Conservation (phyloP, 2,888 invertebrate species). For the Leucophora obtusa region DNA sequence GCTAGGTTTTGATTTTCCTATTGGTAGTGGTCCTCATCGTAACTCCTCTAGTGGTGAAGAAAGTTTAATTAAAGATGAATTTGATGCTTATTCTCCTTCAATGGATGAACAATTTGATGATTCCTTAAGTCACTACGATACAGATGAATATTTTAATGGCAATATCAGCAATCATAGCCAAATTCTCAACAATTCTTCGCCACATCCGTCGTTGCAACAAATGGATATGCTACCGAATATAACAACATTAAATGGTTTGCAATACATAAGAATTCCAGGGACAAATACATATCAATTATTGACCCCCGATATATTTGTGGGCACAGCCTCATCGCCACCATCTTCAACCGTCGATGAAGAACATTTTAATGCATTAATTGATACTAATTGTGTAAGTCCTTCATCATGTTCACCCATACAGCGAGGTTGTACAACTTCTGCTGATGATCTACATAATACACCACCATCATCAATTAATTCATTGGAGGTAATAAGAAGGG, state of each 20-base stretch:
- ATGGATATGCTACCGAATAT: slow-evolving; percentile 78
- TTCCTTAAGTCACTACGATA: slow-evolving; percentile 73
- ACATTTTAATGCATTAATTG: slow-evolving; percentile 80
- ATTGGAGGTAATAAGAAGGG: slow-evolving; percentile 51
- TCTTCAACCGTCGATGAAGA: slow-evolving; percentile 80
- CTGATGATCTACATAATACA: slow-evolving; percentile 65
- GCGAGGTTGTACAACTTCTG: slow-evolving; percentile 37
- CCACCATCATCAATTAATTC: slow-evolving; percentile 63
- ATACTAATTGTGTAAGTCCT: slow-evolving; percentile 79
- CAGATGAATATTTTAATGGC: slow-evolving; percentile 68
- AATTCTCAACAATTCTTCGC: neutral
- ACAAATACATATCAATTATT: slow-evolving; percentile 83
- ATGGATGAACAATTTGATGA: slow-evolving; percentile 72
- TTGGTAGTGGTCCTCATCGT: slow-evolving; percentile 31
- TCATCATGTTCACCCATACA: slow-evolving; percentile 44
- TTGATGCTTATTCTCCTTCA: slow-evolving; percentile 69
- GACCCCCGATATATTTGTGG: slow-evolving; percentile 81
- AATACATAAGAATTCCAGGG: slow-evolving; percentile 82
- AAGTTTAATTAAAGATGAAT: slow-evolving; percentile 75
- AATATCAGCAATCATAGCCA: slow-evolving; percentile 24
- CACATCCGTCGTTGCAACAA: slow-evolving; percentile 24
- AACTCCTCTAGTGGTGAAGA: slow-evolving; percentile 73
- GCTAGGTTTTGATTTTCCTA: slow-evolving; percentile 82
- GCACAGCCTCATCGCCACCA: slow-evolving; percentile 65
- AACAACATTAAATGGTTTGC: slow-evolving; percentile 79